Conservation (phyloP, 2,888 invertebrate genomes). For the Euspilapteryx auroguttella region DNA sequence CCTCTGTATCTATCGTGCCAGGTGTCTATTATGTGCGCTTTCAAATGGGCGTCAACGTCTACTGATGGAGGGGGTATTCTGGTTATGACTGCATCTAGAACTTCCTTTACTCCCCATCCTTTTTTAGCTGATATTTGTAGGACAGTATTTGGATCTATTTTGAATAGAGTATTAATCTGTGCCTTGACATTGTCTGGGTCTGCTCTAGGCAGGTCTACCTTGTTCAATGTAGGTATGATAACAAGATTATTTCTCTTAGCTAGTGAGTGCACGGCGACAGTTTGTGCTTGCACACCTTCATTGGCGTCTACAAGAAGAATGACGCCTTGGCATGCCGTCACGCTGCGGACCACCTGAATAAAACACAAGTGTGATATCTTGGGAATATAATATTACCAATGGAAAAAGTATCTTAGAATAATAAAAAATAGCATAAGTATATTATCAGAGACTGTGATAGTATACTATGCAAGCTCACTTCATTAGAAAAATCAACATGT, state of each 20-base stretch:
- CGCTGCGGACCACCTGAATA: conserved; percentile 74
- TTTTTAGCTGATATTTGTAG: conserved; percentile 90
- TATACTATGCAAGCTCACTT: too few relatives aligned
- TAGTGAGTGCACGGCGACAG: conserved; percentile 93
- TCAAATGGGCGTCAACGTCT: conserved; percentile 63
- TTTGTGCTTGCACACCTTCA: conserved; percentile 95
- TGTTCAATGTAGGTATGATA: conserved; percentile 93
- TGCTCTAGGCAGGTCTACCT: conserved; percentile 92
- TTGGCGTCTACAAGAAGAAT: conserved; percentile 94
- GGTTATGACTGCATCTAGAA: conserved; percentile 78
- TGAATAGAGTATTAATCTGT: conserved; percentile 82
- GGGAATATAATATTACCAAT: too few relatives aligned
- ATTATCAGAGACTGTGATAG: too few relatives aligned
- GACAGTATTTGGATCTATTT: conserved; percentile 72
- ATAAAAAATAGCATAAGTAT: too few relatives aligned
- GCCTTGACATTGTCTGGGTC: conserved; percentile 79
- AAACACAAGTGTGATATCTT: background rate
- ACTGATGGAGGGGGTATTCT: conserved; percentile 75
- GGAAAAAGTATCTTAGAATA: too few relatives aligned
- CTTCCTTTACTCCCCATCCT: conserved; percentile 78
- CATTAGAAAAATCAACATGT: conserved; percentile 96
- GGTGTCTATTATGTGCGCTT: conserved; percentile 88
- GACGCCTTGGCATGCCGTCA: conserved; percentile 93
- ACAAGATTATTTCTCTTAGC: conserved; percentile 80
- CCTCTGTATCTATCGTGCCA: conserved; percentile 91